Base-by-base conservation (phyloP, 2,797 vertebrate genomes). In the Acipenser transmontanus region DNA sequence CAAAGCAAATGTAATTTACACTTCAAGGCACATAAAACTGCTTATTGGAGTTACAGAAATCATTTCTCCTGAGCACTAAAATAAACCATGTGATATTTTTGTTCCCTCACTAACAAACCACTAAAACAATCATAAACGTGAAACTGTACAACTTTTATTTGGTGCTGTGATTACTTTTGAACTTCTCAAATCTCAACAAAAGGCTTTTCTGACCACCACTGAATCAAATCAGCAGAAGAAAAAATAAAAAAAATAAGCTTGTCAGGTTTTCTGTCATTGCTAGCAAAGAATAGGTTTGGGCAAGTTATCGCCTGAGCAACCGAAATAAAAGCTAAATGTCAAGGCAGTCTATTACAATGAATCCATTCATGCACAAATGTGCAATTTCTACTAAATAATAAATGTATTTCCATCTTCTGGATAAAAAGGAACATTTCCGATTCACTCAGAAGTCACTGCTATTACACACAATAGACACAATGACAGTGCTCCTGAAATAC, bases 291-390 rank as follows among this genome's bases (percentile, higher is more conserved):
- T 34, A 34, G 34, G 34, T 34, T 4, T 34, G 34, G 34, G 34
- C 34, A 34, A n/a, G n/a, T n/a, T n/a, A n/a, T n/a, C n/a, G n/a
- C 65, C 63, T 47, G 64, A 73, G 67, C 49, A 72, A 72, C 69
- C 67, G 71, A 76, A 82, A 80, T 75, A 77, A 82, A 84, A 81
- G 74, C 74, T 72, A 85, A 87, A 88, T 85, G 84, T 87, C 83
- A 85, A 13, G 63, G 62, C 69, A 73, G 74, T 81, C 72, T 76
- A 67, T 76, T 71, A 71, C 54, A 61, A 66, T 68, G 68, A 69
- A 80, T 34, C 9, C 74, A 78, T 74, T 81, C 70, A 79, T 68
- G 79, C 47, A 64, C 72, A 78, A 34, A 34, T 3, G 34, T 34
- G 34, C 34, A 34, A 20, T 34, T 34, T 68, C 73, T 68, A 61